Percentiles rank a stretch among this genome's conserved stretches.
These are phyloP conservation scores for Vanessa tameamea DNA, from an alignment of 1,140 invertebrate species.

Conservation along the genomic window DNA sequence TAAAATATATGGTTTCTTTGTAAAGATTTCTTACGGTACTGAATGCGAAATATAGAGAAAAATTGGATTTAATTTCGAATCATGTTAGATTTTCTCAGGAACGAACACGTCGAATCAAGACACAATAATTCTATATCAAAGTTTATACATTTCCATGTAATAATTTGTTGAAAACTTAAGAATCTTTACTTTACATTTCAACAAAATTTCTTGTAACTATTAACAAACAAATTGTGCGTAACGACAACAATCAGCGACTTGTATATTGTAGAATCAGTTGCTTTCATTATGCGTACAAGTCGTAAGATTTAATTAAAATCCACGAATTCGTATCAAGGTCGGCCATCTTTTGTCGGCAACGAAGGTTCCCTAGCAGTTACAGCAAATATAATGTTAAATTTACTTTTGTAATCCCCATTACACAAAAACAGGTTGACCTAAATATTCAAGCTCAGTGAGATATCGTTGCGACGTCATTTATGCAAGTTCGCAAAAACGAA, in stretches of 20 bases:
- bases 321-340: conserved; percentile 68
- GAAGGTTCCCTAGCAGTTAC: conserved; percentile 71
- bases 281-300: conserved; percentile 65
- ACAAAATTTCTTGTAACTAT: conserved; percentile 7
- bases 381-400: conserved; percentile 76
- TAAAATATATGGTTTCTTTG: conserved; percentile 75
- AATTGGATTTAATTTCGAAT: conserved; percentile 42
- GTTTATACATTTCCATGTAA: not conserved
- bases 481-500: conserved; percentile 77
- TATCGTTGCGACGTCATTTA: conserved; percentile 73
- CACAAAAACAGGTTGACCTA: conserved; percentile 79
- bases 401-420: conserved; percentile 77
- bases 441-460: conserved; percentile 71
- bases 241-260: conserved; percentile 41
- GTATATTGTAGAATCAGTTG: conserved; percentile 67
- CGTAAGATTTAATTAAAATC: conserved; percentile 78
- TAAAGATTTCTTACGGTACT: conserved; percentile 53
- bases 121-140: not conserved
- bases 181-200: not conserved
- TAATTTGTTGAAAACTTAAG: not conserved
- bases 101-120: not conserved
- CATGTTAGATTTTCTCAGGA: not conserved
- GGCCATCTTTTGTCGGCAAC: conserved; percentile 69
- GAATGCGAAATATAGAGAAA: conserved; percentile 44
- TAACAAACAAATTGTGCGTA: conserved; percentile 54